Percentiles rank a stretch among this genome's conserved stretches.
phyloP scores from a whole-genome alignment of 2,113 vertebrate species.

The Buteo buteo region DNA sequence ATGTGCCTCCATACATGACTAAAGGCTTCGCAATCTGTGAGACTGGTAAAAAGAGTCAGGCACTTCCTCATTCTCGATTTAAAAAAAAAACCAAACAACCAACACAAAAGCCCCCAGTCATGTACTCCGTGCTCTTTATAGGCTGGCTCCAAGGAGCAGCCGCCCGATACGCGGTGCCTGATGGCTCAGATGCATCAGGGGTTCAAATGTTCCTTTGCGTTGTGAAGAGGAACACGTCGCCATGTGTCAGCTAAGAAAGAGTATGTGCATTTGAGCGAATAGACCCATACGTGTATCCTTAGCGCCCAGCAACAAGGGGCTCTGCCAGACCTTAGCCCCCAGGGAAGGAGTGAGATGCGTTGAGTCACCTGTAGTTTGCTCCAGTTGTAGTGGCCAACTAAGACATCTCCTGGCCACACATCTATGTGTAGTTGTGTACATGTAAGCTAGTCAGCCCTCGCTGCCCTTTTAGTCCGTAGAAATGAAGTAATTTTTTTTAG shows the following conservation, averaged over 20 bases:
- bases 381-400: neutral
- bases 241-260: neutral
- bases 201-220: accelerated
- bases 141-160: neutral
- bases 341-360: neutral
- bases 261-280: neutral
- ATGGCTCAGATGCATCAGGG: neutral
- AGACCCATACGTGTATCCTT: accelerated
- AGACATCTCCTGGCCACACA: neutral
- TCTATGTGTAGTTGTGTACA: neutral
- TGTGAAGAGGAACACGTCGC: neutral
- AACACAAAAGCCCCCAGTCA: too few species aligned
- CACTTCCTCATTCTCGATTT: neutral
- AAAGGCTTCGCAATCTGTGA: neutral
- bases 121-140: neutral
- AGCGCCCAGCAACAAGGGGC: neutral
- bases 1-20: neutral
- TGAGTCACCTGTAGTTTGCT: neutral
- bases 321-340: neutral
- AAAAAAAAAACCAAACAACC: neutral
- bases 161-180: accelerated
- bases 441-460: neutral
- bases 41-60: neutral
- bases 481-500: neutral
- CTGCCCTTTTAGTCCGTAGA: neutral